A percentile compares a stretch with the other conserved stretches of the same genome.
Conservation (phyloP, 2,797 vertebrate species). For the Anomalospiza imberbis region DNA sequence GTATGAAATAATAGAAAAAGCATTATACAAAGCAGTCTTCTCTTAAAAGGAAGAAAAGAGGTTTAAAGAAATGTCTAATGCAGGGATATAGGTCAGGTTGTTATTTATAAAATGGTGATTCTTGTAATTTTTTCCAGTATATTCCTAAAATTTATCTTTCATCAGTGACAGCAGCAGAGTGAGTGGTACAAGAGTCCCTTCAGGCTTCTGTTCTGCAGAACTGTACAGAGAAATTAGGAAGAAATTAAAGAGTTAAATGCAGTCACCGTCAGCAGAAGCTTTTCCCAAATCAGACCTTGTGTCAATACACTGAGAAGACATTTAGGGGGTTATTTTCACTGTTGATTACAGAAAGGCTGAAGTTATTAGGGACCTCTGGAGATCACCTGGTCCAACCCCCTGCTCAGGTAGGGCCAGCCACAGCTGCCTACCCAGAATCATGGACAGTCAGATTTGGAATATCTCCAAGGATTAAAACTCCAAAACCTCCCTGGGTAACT, state of each 20-base stretch:
- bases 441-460: background rate
- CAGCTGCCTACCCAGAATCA: background rate
- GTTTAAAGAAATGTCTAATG: background rate
- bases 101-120: background rate
- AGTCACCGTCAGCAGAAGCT: background rate
- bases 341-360: background rate
- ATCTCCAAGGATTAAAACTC: background rate
- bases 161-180: background rate
- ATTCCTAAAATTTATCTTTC: background rate
- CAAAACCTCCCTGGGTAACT: background rate
- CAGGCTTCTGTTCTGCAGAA: background rate
- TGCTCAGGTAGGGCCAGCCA: background rate
- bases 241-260: background rate
- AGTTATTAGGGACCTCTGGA: background rate
- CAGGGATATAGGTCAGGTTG: background rate
- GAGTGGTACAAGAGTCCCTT: background rate
- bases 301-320: background rate
- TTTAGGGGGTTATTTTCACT: background rate
- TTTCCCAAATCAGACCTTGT: background rate
- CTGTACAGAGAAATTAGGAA: background rate
- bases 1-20: background rate
- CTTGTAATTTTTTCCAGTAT: background rate
- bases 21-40: background rate
- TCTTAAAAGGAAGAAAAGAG: background rate
- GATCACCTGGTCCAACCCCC: background rate